Evolutionary conservation across 2,797 vertebrate species (phyloP), one percentile per base, ranked within the genome.

Genomic region (Neostethus bicornis): DNA sequence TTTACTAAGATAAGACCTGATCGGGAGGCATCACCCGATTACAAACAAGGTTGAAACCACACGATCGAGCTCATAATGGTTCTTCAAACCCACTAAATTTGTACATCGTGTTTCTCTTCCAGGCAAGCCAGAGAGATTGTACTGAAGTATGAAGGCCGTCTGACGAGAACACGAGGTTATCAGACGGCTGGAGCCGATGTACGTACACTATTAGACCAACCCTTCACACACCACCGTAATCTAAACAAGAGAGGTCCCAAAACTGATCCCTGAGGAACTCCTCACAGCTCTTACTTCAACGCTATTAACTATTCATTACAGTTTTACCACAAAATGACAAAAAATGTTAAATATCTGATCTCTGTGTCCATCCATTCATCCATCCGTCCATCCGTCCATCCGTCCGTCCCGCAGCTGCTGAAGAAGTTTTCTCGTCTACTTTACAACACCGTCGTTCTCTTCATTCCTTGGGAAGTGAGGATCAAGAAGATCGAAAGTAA

Each of bases 401-500:
- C 29, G 70, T 2, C 46, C 31, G 0, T 31, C 35, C 56, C 43
- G 41, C 81, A 99, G 97, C 92, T 99, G 61, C 92, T 97, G 91
- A 93, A 93, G 74, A 98, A 96, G 84, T 75, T 96, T 35, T 90
- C 93, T 20, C 91, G 96, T n/a, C 73, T 94, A 6, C 90, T 95
- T 2, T 95, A 96, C 75, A 98, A 99, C 85, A 90, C 96, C 16
- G 78, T 94, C 37, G 96, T 94, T 51, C 81, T 94, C 39, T 98
- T 99, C 84, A 93, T 99, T 80, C 97, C 97, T 10, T 99, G 97
- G 97, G 97, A 99, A 87, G 93, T 96, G 88, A 93, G 96, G 86
- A 99, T 99, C 77, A 99, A 99, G 89, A 98, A 97, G 87, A 99
- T 99, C 0, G 97, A 99, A 85, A 99, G 97, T 99, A 82, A 96